These are phyloP conservation scores for Xyliphius kryptos DNA, from an alignment of 2,113 vertebrate genomes.

Conservation along the genomic window DNA sequence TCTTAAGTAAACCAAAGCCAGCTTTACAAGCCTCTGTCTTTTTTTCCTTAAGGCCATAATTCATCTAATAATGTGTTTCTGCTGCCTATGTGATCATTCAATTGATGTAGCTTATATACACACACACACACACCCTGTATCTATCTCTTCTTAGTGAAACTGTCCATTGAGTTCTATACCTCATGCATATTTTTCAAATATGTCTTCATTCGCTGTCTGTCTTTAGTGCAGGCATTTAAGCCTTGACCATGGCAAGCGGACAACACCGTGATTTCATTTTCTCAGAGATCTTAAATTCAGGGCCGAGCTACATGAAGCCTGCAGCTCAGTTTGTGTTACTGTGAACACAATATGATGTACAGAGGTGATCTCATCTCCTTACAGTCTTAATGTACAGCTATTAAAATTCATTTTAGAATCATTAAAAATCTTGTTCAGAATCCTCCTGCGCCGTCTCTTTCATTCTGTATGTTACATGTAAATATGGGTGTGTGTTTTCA, in stretches of 20 bases:
- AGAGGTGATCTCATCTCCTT: slow-evolving; percentile 74
- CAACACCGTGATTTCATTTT: slow-evolving; percentile 72
- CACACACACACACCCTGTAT: slow-evolving; percentile 10
- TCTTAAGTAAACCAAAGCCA: slow-evolving; percentile 63
- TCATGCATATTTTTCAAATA: too few relatives aligned
- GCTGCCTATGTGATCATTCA: background rate
- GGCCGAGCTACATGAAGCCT: slow-evolving; percentile 69
- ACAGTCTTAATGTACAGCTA: slow-evolving; percentile 92
- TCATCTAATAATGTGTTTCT: slow-evolving; percentile 18
- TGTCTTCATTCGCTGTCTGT: too few relatives aligned
- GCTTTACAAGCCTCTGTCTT: slow-evolving; percentile 44
- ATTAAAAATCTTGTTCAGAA: slow-evolving; percentile 85
- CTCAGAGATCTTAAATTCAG: slow-evolving; percentile 76
- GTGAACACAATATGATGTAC: slow-evolving; percentile 57
- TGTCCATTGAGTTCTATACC: too few relatives aligned
- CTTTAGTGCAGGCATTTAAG: slow-evolving; percentile 19
- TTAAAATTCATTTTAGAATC: slow-evolving; percentile 84
- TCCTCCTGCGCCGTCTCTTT: background rate
- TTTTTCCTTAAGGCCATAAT: slow-evolving; percentile 8
- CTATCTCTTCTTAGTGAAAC: too few relatives aligned
- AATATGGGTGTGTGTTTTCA: background rate
- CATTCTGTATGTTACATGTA: background rate
- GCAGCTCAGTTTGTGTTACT: slow-evolving; percentile 64
- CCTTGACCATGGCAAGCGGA: slow-evolving; percentile 56
- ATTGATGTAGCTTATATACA: too few relatives aligned